phyloP scores from a whole-genome alignment of 1,140 invertebrate genomes.

The Drosophila melanica region DNA sequence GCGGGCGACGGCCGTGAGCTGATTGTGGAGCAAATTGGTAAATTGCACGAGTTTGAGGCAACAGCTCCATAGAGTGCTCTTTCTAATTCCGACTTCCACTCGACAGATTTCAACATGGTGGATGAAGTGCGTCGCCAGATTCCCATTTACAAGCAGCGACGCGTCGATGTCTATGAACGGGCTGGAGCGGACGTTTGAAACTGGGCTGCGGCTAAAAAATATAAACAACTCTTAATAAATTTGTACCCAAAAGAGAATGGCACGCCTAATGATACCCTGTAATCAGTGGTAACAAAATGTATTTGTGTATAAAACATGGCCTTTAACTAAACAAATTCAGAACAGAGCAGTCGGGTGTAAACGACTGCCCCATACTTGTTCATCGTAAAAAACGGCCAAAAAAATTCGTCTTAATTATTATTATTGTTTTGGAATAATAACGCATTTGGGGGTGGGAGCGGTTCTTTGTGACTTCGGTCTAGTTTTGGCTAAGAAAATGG shows the following conservation, averaged over 20 bases:
- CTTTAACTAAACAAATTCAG: too few species aligned
- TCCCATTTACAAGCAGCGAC: slow-evolving; percentile 90
- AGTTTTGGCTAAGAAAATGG: too few species aligned
- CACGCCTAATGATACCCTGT: slow-evolving; percentile 4
- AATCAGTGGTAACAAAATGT: neutral
- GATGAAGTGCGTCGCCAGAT: slow-evolving; percentile 92
- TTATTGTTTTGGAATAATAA: too few species aligned
- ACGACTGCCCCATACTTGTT: too few species aligned
- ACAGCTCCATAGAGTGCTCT: neutral
- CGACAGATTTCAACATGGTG: slow-evolving; percentile 89
- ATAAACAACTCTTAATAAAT: slow-evolving; percentile 25
- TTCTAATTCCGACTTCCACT: slow-evolving; percentile 21
- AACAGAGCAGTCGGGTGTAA: too few species aligned
- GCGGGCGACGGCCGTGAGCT: slow-evolving; percentile 90
- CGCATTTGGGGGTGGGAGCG: too few species aligned
- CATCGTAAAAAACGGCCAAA: too few species aligned
- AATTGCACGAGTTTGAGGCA: slow-evolving; percentile 16
- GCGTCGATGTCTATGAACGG: slow-evolving; percentile 90
- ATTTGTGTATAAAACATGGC: too few species aligned
- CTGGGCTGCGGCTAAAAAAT: slow-evolving; percentile 12
- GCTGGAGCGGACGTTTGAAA: slow-evolving; percentile 21
- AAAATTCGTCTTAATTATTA: too few species aligned
- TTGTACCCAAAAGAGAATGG: neutral
- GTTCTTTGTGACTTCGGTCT: too few species aligned
- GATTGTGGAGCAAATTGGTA: slow-evolving; percentile 89